phyloP scores from a whole-genome alignment of 1,140 invertebrate species.

The Conus betulinus region DNA sequence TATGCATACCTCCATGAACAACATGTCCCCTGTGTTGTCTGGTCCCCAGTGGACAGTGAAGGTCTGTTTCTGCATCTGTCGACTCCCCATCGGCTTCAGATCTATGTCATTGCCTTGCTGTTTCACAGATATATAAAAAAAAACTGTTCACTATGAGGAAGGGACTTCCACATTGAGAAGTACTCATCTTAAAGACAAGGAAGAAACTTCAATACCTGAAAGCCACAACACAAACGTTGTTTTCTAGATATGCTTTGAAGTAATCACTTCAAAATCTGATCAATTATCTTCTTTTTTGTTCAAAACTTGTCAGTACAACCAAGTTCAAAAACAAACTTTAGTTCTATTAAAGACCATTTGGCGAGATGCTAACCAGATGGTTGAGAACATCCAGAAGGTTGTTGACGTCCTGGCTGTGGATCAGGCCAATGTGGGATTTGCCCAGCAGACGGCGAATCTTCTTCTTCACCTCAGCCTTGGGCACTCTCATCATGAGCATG shows the following conservation, averaged over 20 bases:
- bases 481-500: constrained; percentile 94
- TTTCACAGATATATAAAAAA: neutral
- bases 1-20: too few species aligned
- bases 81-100: constrained; percentile 88
- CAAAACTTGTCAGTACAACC: too few species aligned
- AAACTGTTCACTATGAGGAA: neutral
- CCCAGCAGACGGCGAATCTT: constrained; percentile 96
- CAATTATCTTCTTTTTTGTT: too few species aligned
- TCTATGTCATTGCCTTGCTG: constrained; percentile 95
- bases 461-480: constrained; percentile 89
- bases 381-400: constrained; percentile 95
- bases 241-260: too few species aligned
- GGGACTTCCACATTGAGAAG: too few species aligned
- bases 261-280: too few species aligned
- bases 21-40: constrained; percentile 87
- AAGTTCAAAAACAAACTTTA: too few species aligned
- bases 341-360: neutral
- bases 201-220: too few species aligned
- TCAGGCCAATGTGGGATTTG: constrained; percentile 98
- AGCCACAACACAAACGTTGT: too few species aligned
- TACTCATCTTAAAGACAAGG: too few species aligned
- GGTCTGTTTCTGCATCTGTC: constrained; percentile 95
- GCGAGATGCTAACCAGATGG: constrained; percentile 85
- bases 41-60: constrained; percentile 97
- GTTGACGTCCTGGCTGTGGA: constrained; percentile 98